Conservation (phyloP, 2,113 vertebrate genomes). For the Fregata magnificens region DNA sequence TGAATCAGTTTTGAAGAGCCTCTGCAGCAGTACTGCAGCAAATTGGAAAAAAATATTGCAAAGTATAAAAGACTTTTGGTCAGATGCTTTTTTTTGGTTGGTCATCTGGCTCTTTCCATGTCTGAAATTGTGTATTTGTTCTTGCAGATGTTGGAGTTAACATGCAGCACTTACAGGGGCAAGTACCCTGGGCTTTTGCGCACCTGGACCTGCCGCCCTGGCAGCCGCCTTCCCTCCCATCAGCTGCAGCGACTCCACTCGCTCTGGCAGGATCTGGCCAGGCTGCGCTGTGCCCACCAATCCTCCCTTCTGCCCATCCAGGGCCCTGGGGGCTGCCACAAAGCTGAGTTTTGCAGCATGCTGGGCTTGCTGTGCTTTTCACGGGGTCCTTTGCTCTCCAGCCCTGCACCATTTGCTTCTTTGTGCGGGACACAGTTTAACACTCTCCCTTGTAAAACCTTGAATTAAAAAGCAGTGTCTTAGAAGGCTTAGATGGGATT, state of each 20-base stretch:
- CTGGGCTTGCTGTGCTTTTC: neutral
- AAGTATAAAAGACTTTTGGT: neutral
- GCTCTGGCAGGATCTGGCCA: neutral
- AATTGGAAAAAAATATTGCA: neutral
- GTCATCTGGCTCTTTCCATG: neutral
- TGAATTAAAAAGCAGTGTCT: slow-evolving; percentile 26
- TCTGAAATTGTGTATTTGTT: neutral
- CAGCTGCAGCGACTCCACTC: neutral
- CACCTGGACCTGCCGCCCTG: neutral
- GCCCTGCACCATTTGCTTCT: neutral
- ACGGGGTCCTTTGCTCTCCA: neutral
- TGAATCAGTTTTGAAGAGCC: neutral
- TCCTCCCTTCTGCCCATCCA: neutral
- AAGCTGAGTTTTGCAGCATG: neutral
- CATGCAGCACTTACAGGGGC: neutral
- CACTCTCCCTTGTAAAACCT: neutral
- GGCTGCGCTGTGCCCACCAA: neutral
- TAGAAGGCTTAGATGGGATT: slow-evolving; percentile 34
- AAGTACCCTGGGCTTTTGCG: neutral
- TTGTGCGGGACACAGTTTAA: neutral
- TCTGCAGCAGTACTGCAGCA: neutral
- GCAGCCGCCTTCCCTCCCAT: neutral
- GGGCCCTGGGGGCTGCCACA: neutral
- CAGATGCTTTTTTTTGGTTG: neutral
- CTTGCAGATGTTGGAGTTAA: neutral